Conservation (phyloP, 2,113 vertebrate genomes). For the Geococcyx californianus region DNA sequence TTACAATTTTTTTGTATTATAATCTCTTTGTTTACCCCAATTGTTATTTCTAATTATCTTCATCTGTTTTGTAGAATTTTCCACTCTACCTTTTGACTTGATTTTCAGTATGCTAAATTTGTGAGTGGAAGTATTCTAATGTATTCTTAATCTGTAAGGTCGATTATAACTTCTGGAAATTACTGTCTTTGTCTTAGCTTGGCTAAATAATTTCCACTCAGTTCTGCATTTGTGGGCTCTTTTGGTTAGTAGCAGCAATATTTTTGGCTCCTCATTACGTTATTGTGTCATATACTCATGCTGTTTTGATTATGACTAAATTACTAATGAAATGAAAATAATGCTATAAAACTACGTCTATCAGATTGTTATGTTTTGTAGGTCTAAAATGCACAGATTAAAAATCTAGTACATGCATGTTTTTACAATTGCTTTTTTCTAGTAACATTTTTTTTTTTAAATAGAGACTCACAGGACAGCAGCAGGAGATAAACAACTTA, state of each 20-base stretch:
- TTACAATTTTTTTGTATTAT: neutral
- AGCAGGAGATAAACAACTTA: conserved; percentile 84
- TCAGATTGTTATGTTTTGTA: neutral
- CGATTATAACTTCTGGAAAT: neutral
- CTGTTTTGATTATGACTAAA: neutral
- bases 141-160: neutral
- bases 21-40: neutral
- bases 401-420: neutral
- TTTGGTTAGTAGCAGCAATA: neutral
- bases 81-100: neutral
- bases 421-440: neutral
- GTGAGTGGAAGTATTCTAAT: neutral
- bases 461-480: conserved; percentile 80
- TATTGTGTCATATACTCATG: neutral
- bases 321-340: neutral
- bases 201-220: neutral
- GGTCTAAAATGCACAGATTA: neutral
- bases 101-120: neutral
- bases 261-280: neutral
- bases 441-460: neutral
- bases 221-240: neutral
- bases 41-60: neutral
- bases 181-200: neutral
- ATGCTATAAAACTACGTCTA: neutral
- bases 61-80: neutral